Percentiles rank a stretch among this genome's conserved stretches.
Conservation (phyloP, 2,888 invertebrate genomes). For the Drosophila fulvimacula region DNA sequence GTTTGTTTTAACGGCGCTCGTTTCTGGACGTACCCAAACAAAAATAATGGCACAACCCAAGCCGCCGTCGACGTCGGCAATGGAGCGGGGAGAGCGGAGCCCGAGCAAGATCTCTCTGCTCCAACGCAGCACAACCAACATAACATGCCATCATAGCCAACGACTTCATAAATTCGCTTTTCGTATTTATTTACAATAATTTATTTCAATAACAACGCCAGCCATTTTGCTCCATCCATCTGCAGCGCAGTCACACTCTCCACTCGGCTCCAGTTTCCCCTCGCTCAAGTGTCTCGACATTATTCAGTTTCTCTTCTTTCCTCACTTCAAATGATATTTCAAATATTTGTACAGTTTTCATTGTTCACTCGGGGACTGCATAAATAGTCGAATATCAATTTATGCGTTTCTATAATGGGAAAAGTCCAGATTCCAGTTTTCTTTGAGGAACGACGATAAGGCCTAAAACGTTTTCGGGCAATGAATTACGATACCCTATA, state of each 20-base stretch:
- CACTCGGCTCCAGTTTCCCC: conserved; percentile 9
- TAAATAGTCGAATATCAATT: conserved; percentile 72
- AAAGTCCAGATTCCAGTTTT: conserved; percentile 31
- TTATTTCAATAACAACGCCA: conserved; percentile 76
- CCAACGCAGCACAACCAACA: conserved; percentile 28
- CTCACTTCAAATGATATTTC: conserved; percentile 51
- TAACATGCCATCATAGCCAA: conserved; percentile 59
- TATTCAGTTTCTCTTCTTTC: conserved; percentile 14
- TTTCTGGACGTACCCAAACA: conserved; percentile 63
- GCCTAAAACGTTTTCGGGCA: conserved; percentile 47
- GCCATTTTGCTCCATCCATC: conserved; percentile 47
- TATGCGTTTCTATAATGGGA: conserved; percentile 59
- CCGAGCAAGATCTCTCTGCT: too few relatives aligned
- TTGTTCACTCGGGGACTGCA: conserved; percentile 40
- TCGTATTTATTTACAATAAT: conserved; percentile 83
- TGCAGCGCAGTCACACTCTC: neutral
- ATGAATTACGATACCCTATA: conserved; percentile 6
- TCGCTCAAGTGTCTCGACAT: neutral
- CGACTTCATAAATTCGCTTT: conserved; percentile 78
- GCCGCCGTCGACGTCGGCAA: neutral
- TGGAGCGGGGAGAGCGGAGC: conserved; percentile 13
- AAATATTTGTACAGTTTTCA: conserved; percentile 53
- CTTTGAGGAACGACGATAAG: conserved; percentile 50
- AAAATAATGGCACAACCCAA: conserved; percentile 70
- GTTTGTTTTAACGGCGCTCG: conserved; percentile 78